These are phyloP conservation scores for Melanerpes aurifrons DNA, from an alignment of 2,113 vertebrate genomes.

Conservation along the genomic window DNA sequence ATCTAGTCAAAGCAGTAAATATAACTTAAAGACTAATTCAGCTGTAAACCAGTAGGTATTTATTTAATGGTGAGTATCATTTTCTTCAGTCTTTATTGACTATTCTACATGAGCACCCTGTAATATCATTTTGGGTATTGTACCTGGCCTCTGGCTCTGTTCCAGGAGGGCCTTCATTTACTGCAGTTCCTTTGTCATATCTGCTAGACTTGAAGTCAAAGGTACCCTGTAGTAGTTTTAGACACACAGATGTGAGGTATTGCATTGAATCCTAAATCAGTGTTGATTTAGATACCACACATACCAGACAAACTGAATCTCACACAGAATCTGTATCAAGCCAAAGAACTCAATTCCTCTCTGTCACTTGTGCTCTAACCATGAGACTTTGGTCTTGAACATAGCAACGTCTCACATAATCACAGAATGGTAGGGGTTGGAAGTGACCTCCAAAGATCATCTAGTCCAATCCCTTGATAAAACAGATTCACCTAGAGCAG, in stretches of 20 bases:
- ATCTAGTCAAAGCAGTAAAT: background rate
- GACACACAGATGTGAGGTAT: fast-evolving
- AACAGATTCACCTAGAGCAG: too few species aligned
- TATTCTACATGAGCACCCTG: background rate
- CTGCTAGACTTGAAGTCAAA: background rate
- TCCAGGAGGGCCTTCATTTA: background rate
- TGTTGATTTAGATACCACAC: background rate
- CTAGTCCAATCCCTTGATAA: too few species aligned
- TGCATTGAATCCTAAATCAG: background rate
- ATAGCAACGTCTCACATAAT: too few species aligned
- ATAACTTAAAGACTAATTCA: background rate
- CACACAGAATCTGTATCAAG: background rate
- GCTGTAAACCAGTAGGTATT: background rate
- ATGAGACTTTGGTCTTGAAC: background rate
- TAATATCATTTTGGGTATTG: background rate
- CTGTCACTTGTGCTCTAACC: background rate
- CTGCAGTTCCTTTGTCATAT: background rate
- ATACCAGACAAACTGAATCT: background rate
- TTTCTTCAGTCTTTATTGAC: background rate
- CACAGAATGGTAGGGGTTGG: too few species aligned
- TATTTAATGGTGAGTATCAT: background rate
- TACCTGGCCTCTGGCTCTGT: background rate
- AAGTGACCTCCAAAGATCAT: too few species aligned
- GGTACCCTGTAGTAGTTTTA: background rate
- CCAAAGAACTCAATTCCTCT: background rate